Evolutionary conservation across 2,888 invertebrate genomes (phyloP).

Genomic region (Ophion costatus): DNA sequence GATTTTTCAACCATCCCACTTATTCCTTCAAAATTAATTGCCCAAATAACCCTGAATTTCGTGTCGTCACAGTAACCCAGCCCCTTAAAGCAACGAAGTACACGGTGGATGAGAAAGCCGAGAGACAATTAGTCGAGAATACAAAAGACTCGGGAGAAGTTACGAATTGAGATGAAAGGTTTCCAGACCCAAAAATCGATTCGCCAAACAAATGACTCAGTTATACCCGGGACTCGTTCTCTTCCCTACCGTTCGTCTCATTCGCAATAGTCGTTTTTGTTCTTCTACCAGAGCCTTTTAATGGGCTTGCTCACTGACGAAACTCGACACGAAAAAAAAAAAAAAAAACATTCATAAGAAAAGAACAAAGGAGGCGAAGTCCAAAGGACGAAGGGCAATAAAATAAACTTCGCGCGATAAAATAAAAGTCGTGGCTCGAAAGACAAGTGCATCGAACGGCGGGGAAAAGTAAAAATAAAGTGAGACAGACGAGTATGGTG

Average conservation of each 20-base stretch:
- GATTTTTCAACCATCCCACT: too few species aligned
- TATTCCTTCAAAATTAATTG: too few species aligned
- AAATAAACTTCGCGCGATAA: constrained; percentile 25
- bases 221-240: constrained; percentile 66
- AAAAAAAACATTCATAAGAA: not conserved
- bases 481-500: constrained; percentile 58
- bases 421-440: constrained; percentile 33
- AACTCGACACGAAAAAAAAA: constrained; percentile 51
- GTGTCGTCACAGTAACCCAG: too few species aligned
- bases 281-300: constrained; percentile 70
- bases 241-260: constrained; percentile 39
- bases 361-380: constrained; percentile 20
- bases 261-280: constrained; percentile 36
- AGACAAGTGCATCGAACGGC: constrained; percentile 51
- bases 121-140: constrained; percentile 64
- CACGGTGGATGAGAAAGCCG: constrained; percentile 29
- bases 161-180: constrained; percentile 64
- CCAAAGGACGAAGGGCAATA: constrained; percentile 39
- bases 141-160: constrained; percentile 32
- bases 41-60: too few species aligned
- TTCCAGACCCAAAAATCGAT: constrained; percentile 72
- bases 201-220: constrained; percentile 78
- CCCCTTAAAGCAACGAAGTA: not conserved
- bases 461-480: constrained; percentile 30
- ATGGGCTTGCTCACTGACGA: constrained; percentile 69